Evolutionary conservation across 2,797 vertebrate genomes (phyloP).

Genomic region (Phataginus tetradactyla): DNA sequence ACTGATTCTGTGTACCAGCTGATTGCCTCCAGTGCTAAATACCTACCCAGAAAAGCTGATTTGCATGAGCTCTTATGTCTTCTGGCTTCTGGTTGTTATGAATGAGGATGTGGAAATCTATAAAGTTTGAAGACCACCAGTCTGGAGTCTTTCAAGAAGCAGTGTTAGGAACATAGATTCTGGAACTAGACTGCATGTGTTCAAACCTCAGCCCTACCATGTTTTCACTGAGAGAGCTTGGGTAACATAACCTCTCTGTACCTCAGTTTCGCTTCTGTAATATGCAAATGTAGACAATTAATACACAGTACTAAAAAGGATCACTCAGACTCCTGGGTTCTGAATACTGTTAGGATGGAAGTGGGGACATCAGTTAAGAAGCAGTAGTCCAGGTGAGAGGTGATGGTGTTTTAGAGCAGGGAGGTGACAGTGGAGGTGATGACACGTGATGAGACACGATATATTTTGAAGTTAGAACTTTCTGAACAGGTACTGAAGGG

Average conservation of each 20-base stretch:
- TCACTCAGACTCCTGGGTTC: neutral
- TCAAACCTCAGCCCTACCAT: neutral
- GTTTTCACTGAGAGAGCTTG: neutral
- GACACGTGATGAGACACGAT: neutral
- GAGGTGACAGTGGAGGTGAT: neutral
- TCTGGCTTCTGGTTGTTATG: neutral
- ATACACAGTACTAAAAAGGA: conserved; percentile 6
- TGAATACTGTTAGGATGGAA: neutral
- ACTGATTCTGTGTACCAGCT: neutral
- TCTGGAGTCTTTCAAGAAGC: neutral
- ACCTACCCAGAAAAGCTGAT: neutral
- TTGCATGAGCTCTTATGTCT: neutral
- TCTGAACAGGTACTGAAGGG: neutral
- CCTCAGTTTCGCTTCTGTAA: neutral
- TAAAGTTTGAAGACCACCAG: neutral
- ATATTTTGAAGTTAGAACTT: conserved; percentile 17
- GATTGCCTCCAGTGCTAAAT: neutral
- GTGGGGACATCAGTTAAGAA: neutral
- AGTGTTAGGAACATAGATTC: neutral
- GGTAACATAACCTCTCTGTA: neutral
- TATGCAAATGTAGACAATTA: neutral
- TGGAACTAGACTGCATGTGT: neutral
- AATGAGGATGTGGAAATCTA: neutral
- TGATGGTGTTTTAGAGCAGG: neutral
- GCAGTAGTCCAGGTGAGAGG: neutral